These are phyloP conservation scores for Halictus ligatus DNA, from an alignment of 2,888 invertebrate genomes.

Conservation along the genomic window DNA sequence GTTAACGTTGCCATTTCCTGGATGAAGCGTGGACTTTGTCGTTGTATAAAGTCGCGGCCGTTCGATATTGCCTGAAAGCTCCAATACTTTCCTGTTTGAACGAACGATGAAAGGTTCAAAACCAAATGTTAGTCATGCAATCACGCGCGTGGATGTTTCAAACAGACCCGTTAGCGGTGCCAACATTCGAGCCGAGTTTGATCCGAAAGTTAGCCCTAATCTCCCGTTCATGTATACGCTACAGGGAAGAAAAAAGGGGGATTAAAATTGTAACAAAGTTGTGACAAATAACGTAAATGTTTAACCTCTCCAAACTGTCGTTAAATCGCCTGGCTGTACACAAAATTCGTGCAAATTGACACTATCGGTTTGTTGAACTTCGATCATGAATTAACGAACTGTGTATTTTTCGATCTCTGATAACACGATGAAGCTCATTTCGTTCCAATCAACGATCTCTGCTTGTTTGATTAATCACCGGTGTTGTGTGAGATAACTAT, in stretches of 20 bases:
- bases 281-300: background rate
- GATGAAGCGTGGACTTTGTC: background rate
- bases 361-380: background rate
- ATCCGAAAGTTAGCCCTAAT: background rate
- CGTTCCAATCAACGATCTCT: background rate
- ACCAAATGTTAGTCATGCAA: slow-evolving; percentile 10
- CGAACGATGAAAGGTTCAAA: background rate
- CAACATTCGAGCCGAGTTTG: background rate
- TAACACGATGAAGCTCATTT: background rate
- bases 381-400: background rate
- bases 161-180: background rate
- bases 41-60: background rate
- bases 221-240: background rate
- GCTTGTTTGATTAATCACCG: too few relatives aligned
- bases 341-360: background rate
- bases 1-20: background rate
- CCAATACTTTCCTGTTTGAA: slow-evolving; percentile 16
- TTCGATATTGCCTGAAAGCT: background rate
- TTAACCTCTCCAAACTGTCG: background rate
- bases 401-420: background rate
- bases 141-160: background rate
- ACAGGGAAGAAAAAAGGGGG: background rate
- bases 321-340: background rate
- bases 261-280: background rate
- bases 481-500: too few relatives aligned